Conservation (phyloP, 1,140 invertebrate species). For the Antheraea mylitta region DNA sequence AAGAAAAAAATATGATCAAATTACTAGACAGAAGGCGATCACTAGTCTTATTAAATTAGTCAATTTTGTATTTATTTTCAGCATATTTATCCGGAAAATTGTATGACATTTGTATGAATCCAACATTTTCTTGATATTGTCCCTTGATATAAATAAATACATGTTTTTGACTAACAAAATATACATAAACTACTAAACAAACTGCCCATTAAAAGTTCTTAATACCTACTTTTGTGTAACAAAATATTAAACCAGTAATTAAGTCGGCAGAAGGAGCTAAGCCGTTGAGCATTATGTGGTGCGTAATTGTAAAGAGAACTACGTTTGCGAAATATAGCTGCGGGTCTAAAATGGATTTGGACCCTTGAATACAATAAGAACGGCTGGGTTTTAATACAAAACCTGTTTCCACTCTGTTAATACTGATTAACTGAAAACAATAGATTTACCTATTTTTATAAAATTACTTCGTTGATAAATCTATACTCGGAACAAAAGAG, state of each 20-base stretch:
- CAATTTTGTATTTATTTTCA: too few species aligned
- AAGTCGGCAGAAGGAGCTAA: neutral
- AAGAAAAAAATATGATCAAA: too few species aligned
- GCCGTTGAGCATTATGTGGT: neutral
- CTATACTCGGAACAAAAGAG: too few species aligned
- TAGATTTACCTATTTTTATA: too few species aligned
- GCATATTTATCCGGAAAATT: too few species aligned
- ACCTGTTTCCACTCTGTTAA: neutral
- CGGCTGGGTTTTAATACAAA: neutral
- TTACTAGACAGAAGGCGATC: too few species aligned
- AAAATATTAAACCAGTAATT: conserved; percentile 2
- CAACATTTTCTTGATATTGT: neutral
- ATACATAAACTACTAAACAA: neutral
- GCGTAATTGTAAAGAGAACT: neutral
- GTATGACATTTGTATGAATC: too few species aligned
- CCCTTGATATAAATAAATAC: neutral
- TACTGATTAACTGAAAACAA: neutral
- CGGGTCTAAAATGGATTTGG: neutral
- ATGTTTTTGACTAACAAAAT: neutral
- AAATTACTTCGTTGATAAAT: too few species aligned
- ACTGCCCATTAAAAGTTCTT: neutral
- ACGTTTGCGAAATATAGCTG: neutral
- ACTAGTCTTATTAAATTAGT: too few species aligned
- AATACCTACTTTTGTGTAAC: conserved; percentile 3
- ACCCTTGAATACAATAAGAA: neutral